A percentile compares a stretch with the other conserved stretches of the same genome.
Conservation (phyloP, 2,113 vertebrate genomes). For the Larimichthys crocea region DNA sequence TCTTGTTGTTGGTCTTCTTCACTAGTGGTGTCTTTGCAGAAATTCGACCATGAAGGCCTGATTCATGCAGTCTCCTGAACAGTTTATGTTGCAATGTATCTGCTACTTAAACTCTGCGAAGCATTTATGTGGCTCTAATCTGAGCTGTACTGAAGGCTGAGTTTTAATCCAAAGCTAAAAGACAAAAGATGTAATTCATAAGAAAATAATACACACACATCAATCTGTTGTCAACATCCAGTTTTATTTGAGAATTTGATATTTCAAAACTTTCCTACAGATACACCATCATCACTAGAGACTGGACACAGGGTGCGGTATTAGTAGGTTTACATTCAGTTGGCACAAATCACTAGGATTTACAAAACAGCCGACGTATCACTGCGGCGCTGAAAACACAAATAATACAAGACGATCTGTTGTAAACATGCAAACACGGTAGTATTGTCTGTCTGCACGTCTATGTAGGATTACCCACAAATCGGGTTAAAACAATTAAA, state of each 20-base stretch:
- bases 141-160: no score
- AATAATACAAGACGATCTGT: conserved; percentile 22
- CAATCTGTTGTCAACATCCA: conserved; percentile 48
- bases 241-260: conserved; percentile 69
- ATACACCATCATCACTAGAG: conserved; percentile 39
- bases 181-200: background rate
- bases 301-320: conserved; percentile 35
- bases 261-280: conserved; percentile 37
- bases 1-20: no score
- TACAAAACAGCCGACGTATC: conserved; percentile 55
- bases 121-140: no score
- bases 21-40: no score
- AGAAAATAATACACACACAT: background rate
- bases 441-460: conserved; percentile 30
- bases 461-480: conserved; percentile 14
- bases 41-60: no score
- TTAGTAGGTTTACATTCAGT: conserved; percentile 78
- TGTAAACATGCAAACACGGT: conserved; percentile 51
- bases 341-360: conserved; percentile 78
- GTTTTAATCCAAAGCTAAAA: background rate
- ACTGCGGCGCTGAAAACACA: conserved; percentile 43
- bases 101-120: no score
- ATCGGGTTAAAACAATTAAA: conserved; percentile 13
- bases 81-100: no score
- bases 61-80: no score